Base-by-base conservation (phyloP, 2,113 vertebrate genomes). In the Anthoscopus minutus region DNA sequence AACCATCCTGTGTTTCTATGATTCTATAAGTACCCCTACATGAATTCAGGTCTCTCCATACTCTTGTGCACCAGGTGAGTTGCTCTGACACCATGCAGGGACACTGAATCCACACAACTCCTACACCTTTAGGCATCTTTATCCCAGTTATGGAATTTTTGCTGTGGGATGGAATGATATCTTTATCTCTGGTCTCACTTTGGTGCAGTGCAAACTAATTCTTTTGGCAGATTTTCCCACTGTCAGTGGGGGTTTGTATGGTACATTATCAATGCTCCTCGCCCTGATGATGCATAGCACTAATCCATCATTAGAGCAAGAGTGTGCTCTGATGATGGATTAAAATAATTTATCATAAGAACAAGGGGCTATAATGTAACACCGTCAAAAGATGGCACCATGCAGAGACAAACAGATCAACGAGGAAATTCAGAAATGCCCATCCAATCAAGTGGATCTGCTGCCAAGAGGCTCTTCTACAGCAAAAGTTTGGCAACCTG, bases 291-390 rank as follows among this genome's bases (percentile, higher is more conserved):
- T 96, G 88, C 91, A 94, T 93, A 86, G 81, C 94, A 94, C 89
- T 86, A 96, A 97, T 96, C 94, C 92, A 96, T 94, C 94, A 91
- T 67, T 62, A 87, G 44, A 96, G 92, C 62, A 86, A 93, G 85
- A 91, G 83, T 44, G 67, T 93, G 86, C 86, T 88, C 74, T 62
- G 93, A 88, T 93, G 96, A 96, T 97, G 94, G 92, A 97, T 96
- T 97, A 90, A 97, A 96, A 96, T 96, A 96, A 97, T 96, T 95
- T 97, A 96, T 96, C 96, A 96, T 94, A 74, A 87, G 95, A 96
- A 96, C 96, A 97, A 97, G 96, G 88, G 87, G 70, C 72, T 94
- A 81, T 94, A 97, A 96, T 94, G 83, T 93, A 96, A 81, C 93
- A 89, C 92, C 7, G 6, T 96, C 93, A 94, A 96, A 95, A 96